These are phyloP conservation scores for Indri indri DNA, from an alignment of 2,113 vertebrate species.

Conservation along the genomic window DNA sequence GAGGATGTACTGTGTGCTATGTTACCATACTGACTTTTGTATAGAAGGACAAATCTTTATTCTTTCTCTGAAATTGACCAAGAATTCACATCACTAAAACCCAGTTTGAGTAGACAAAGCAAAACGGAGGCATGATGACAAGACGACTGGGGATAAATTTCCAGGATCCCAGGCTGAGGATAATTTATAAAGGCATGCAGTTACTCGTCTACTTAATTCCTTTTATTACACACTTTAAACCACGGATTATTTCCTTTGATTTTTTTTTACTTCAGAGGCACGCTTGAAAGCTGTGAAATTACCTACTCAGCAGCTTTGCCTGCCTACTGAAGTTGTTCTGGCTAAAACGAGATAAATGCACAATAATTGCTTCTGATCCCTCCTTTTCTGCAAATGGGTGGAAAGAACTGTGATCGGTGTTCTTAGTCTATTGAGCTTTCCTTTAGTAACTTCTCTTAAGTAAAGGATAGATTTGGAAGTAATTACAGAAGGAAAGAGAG, in stretches of 20 bases:
- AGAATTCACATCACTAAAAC: background rate
- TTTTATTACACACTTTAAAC: background rate
- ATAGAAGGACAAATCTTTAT: background rate
- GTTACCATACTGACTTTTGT: background rate
- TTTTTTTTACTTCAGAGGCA: background rate
- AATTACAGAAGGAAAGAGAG: background rate
- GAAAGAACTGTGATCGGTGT: background rate
- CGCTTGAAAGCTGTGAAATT: background rate
- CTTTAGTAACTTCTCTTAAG: background rate
- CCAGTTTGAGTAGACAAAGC: background rate
- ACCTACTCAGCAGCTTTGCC: background rate
- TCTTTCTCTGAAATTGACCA: background rate
- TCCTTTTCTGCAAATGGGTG: background rate
- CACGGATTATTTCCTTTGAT: background rate
- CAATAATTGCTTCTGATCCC: background rate
- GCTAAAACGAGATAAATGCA: background rate
- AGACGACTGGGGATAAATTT: background rate
- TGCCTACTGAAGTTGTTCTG: background rate
- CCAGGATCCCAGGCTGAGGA: background rate
- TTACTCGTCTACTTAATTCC: background rate
- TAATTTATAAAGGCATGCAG: background rate
- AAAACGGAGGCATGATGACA: background rate
- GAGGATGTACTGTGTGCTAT: background rate
- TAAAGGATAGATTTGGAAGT: background rate
- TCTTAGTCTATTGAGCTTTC: background rate